Percentiles rank a stretch among this genome's conserved stretches.
Conservation (phyloP, 2,888 invertebrate species). For the Heteromurus nitidus region DNA sequence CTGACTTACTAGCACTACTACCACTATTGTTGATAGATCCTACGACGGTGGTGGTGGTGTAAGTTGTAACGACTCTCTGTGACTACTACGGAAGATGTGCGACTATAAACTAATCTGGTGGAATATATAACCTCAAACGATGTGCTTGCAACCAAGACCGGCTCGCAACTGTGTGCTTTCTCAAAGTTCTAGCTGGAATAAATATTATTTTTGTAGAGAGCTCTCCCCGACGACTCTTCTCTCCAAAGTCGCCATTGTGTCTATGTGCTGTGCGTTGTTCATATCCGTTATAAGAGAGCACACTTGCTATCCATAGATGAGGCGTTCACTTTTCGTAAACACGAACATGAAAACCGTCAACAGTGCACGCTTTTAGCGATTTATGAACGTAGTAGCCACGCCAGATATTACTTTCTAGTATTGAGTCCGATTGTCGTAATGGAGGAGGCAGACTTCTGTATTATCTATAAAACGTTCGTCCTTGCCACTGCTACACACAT, state of each 20-base stretch:
- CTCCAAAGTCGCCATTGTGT: not conserved
- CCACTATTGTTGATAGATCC: too few species aligned
- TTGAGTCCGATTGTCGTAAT: constrained; percentile 2
- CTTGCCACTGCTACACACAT: not conserved
- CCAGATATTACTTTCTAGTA: constrained; percentile 2
- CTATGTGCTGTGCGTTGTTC: not conserved
- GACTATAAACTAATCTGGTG: too few species aligned
- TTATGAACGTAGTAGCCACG: constrained; percentile 24
- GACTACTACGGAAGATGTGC: too few species aligned
- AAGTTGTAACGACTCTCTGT: too few species aligned
- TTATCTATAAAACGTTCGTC: not conserved
- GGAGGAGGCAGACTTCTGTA: not conserved
- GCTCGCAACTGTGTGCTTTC: constrained; percentile 47
- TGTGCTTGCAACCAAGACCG: constrained; percentile 41
- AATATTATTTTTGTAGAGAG: constrained; percentile 51
- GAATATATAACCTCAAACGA: constrained; percentile 14
- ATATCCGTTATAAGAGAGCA: not conserved
- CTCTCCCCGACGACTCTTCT: not conserved
- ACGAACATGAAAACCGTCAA: constrained; percentile 44
- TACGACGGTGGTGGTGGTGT: too few species aligned
- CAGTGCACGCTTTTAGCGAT: constrained; percentile 26
- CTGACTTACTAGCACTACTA: too few species aligned
- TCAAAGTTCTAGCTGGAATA: constrained; percentile 48
- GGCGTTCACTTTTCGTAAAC: constrained; percentile 13
- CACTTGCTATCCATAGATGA: not conserved